A percentile compares a stretch with the other conserved stretches of the same genome.
Evolutionary conservation across 1,140 invertebrate genomes (phyloP).

Genomic region (Thalassaphorura encarpata): DNA sequence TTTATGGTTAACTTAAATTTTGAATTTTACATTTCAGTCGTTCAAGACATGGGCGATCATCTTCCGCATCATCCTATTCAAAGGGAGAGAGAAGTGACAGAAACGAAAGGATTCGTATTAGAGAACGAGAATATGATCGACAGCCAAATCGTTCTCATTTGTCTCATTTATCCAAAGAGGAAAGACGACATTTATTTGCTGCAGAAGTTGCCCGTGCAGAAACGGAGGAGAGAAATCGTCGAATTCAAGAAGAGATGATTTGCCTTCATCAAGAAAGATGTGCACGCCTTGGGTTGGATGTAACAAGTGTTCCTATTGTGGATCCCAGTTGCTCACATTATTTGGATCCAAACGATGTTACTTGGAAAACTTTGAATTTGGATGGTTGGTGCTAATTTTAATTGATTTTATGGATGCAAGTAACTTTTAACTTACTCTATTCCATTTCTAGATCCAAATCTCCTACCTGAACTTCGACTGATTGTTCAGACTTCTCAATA

Average conservation of each 20-base stretch:
- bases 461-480: constrained; percentile 22
- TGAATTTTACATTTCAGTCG: not conserved
- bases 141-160: not conserved
- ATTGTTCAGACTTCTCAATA: constrained; percentile 14
- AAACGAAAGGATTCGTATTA: no score
- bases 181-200: constrained; percentile 64
- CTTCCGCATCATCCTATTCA: not conserved
- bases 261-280: constrained; percentile 50
- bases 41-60: not conserved
- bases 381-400: constrained; percentile 15
- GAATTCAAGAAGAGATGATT: constrained; percentile 51
- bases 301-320: constrained; percentile 22
- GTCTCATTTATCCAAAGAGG: constrained; percentile 52
- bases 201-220: constrained; percentile 60
- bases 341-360: constrained; percentile 48
- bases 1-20: no score
- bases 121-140: no score
- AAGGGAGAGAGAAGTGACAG: not conserved
- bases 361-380: constrained; percentile 41
- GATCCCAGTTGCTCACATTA: constrained; percentile 30
- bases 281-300: constrained; percentile 32
- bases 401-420: not conserved
- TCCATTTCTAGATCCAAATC: constrained; percentile 22
- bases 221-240: constrained; percentile 44
- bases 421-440: not conserved